Percentiles rank a stretch among this genome's conserved stretches.
These are phyloP conservation scores for Gallinago media DNA, from an alignment of 2,113 vertebrate species.

Conservation along the genomic window DNA sequence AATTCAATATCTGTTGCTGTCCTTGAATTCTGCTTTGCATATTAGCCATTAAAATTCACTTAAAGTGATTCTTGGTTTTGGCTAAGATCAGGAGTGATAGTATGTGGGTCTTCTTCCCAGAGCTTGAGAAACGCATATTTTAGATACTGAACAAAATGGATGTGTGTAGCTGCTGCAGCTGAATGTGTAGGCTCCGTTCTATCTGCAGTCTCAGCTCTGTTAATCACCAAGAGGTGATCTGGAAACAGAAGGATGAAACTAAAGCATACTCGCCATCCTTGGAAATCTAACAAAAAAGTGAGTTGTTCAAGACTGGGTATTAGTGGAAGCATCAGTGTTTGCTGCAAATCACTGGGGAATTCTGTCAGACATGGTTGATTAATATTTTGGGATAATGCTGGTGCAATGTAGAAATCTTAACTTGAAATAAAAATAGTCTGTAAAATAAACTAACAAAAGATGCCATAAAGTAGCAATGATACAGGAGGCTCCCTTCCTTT, in stretches of 20 bases:
- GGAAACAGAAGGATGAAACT: constrained; percentile 35
- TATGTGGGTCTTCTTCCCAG: not conserved
- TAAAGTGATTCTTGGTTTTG: not conserved
- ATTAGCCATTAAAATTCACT: not conserved
- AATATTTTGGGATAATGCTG: constrained; percentile 33
- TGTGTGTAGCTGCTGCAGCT: constrained; percentile 1
- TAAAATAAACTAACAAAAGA: constrained; percentile 61
- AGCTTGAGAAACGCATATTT: not conserved
- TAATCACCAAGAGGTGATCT: constrained; percentile 36
- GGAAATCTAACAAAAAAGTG: constrained; percentile 60
- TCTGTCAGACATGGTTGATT: constrained; percentile 17
- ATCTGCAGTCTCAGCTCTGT: not conserved
- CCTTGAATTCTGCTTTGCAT: not conserved
- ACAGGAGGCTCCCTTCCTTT: constrained; percentile 13
- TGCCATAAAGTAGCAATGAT: not conserved
- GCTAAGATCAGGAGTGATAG: not conserved
- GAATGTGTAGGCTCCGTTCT: not conserved
- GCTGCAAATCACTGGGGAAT: not conserved
- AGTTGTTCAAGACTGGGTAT: constrained; percentile 31
- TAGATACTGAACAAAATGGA: constrained; percentile 14
- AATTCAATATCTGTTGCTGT: not conserved
- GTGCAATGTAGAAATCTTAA: constrained; percentile 8
- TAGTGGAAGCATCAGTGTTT: constrained; percentile 22
- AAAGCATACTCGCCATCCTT: constrained; percentile 15
- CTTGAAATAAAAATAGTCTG: constrained; percentile 23